Percentiles rank a stretch among this genome's conserved stretches.
These are phyloP conservation scores for Ptyas mucosa DNA, from an alignment of 2,113 vertebrate genomes.

Conservation along the genomic window DNA sequence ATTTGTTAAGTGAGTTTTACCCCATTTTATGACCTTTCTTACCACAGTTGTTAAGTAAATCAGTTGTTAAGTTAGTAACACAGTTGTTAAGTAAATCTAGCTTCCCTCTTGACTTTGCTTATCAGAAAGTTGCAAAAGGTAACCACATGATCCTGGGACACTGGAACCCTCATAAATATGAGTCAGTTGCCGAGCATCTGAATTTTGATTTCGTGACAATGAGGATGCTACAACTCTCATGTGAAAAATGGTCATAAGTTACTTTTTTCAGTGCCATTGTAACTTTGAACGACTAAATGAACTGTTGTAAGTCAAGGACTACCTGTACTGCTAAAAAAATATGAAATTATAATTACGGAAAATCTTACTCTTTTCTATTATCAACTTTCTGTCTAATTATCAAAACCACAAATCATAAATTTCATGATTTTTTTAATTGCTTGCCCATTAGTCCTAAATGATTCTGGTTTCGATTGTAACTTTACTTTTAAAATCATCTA, in stretches of 20 bases:
- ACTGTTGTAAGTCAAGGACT: background rate
- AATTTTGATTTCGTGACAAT: background rate
- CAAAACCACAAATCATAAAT: background rate
- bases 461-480: background rate
- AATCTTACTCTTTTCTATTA: background rate
- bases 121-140: background rate
- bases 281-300: background rate
- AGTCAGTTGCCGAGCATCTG: background rate
- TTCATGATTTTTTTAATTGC: background rate
- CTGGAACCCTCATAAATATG: background rate
- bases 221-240: background rate
- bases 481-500: background rate
- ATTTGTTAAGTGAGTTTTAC: background rate
- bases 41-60: background rate
- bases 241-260: no score
- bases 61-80: background rate
- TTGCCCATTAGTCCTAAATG: background rate
- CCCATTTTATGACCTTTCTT: background rate
- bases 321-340: background rate
- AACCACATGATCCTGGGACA: background rate
- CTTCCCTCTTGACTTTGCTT: background rate
- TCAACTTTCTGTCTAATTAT: background rate
- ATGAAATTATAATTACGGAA: background rate
- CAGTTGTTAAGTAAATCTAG: background rate
- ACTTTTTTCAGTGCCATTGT: background rate